These are phyloP conservation scores for Eueremaeus valkanovi DNA, from an alignment of 2,888 invertebrate genomes.

Conservation along the genomic window DNA sequence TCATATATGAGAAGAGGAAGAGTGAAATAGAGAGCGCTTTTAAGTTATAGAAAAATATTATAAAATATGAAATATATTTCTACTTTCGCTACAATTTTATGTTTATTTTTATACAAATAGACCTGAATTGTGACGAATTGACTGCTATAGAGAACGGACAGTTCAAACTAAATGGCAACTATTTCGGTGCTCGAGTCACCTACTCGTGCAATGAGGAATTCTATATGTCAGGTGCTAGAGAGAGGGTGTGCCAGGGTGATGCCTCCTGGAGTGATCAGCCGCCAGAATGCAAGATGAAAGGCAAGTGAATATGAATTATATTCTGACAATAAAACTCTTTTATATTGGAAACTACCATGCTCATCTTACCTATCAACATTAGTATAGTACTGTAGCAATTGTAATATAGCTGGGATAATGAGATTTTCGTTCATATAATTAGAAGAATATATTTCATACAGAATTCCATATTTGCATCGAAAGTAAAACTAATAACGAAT, in stretches of 20 bases:
- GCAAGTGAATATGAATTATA: constrained; percentile 37
- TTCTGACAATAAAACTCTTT: too few species aligned
- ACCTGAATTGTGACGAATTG: constrained; percentile 47
- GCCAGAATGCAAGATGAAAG: constrained; percentile 49
- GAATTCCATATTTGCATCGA: too few species aligned
- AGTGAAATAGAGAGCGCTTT: not conserved
- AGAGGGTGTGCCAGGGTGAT: constrained; percentile 60
- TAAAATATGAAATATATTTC: not conserved
- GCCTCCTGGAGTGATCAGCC: constrained; percentile 50
- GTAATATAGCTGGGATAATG: too few species aligned
- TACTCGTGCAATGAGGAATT: constrained; percentile 85
- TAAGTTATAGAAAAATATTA: not conserved
- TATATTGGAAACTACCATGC: too few species aligned
- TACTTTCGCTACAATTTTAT: not conserved
- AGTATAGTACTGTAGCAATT: too few species aligned
- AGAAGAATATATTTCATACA: too few species aligned
- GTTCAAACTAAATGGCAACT: constrained; percentile 65
- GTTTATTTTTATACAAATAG: constrained; percentile 35
- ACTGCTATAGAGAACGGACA: constrained; percentile 62
- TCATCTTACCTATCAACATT: too few species aligned
- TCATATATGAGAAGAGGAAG: too few species aligned
- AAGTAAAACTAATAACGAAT: too few species aligned
- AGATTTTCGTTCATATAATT: too few species aligned
- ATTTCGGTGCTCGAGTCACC: constrained; percentile 75
- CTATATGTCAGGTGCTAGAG: constrained; percentile 78